These are phyloP conservation scores for Caenorhabditis imperialis DNA, from an alignment of 2,888 invertebrate species.

Conservation along the genomic window DNA sequence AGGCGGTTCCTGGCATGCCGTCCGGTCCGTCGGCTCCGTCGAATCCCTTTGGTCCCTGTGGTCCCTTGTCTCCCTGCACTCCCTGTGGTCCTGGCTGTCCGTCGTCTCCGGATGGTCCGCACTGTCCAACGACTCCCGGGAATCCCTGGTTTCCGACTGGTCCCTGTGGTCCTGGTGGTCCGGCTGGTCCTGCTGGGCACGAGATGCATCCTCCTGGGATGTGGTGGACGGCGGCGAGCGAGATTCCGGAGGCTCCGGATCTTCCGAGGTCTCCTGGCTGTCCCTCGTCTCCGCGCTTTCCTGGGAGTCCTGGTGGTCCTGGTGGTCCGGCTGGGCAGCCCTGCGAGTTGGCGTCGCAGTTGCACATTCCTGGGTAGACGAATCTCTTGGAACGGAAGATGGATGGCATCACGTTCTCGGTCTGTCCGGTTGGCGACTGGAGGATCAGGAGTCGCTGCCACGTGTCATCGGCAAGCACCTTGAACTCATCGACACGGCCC, in stretches of 20 bases:
- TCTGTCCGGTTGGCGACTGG: slow-evolving; percentile 63
- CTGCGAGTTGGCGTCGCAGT: slow-evolving; percentile 57
- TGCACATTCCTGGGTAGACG: slow-evolving; percentile 66
- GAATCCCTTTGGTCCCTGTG: slow-evolving; percentile 62
- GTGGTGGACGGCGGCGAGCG: slow-evolving; percentile 60
- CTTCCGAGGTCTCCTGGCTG: slow-evolving; percentile 56
- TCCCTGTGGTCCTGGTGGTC: slow-evolving; percentile 63
- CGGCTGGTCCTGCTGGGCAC: slow-evolving; percentile 63
- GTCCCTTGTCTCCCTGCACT: slow-evolving; percentile 54
- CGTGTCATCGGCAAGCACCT: slow-evolving; percentile 65
- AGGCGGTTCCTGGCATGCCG: slow-evolving; percentile 60
- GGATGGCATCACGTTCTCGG: slow-evolving; percentile 60
- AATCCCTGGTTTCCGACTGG: slow-evolving; percentile 56
- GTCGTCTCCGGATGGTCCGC: slow-evolving; percentile 54
- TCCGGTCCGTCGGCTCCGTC: slow-evolving; percentile 59
- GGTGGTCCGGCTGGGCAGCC: slow-evolving; percentile 69
- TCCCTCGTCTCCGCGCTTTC: slow-evolving; percentile 64
- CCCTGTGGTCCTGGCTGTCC: slow-evolving; percentile 61
- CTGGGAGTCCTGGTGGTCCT: slow-evolving; percentile 65
- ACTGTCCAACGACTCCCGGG: slow-evolving; percentile 46
- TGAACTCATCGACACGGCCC: slow-evolving; percentile 59
- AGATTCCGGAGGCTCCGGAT: slow-evolving; percentile 62
- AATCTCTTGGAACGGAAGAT: slow-evolving; percentile 58
- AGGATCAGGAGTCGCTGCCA: slow-evolving; percentile 66
- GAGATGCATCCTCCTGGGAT: slow-evolving; percentile 66